Evolutionary conservation across 2,888 invertebrate species (phyloP), one percentile per base, ranked within the genome.

Genomic region (Drosophila multiciliata): DNA sequence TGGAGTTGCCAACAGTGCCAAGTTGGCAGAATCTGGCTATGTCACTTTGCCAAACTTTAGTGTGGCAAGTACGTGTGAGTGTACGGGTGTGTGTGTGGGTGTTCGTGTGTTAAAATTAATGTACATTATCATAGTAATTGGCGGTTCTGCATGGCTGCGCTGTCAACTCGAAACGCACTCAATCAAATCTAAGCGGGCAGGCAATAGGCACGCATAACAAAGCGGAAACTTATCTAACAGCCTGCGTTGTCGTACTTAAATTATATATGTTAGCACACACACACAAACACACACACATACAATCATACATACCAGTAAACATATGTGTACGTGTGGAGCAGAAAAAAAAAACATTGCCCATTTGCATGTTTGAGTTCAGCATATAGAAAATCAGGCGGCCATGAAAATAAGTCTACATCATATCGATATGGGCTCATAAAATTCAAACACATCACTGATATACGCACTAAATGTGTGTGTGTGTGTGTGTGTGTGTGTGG

Each of bases 401-500:
- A 87, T 90, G 86, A 82, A 85, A 87, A 87, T 87, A 87, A 89
- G 87, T 90, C 80, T 36, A 55, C 71, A 77, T 67, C 82, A 71
- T 66, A 75, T 79, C 79, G 69, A 82, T 61, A 65, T 69, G 78
- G 61, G 82, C 82, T 72, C 88, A 89, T 90, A 84, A 89, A 81
- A 84, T 79, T 84, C 90, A 87, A 87, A 89, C 84, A 83, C 75
- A 74, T 74, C 84, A 70, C 67, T 11, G 68, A 80, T 65, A 57
- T 48, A 42, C 26, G 17, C 26, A 26, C 55, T 7, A 15, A 62
- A 61, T 75, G 26, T 7, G 33, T 53, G n/a, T 50, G 50, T 50
- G 17, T 17, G 38, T 17, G 49, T 49, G 12, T 32, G 11, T 50
- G 67, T 20, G 57, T 32, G 20, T 53, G 67, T 26, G 54, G 35